Conservation (phyloP, 2,888 invertebrate genomes). For the Chironomus tentans region DNA sequence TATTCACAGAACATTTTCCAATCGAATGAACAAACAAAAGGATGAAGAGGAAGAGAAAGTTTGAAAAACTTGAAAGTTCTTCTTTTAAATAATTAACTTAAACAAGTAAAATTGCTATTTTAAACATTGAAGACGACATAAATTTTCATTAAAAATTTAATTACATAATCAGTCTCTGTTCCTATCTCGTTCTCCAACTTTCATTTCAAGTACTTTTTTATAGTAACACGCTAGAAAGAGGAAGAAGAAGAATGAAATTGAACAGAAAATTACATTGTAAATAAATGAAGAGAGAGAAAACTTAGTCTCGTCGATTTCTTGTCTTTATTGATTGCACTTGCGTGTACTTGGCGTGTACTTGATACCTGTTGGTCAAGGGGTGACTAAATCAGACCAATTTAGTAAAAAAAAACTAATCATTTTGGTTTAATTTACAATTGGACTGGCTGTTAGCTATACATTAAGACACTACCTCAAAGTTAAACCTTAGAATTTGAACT, state of each 20-base stretch:
- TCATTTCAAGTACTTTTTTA: too few species aligned
- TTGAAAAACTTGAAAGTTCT: not conserved
- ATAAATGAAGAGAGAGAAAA: too few species aligned
- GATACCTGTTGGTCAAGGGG: too few species aligned
- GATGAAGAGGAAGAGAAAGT: not conserved
- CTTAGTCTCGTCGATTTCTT: too few species aligned
- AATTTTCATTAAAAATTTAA: conserved; percentile 23
- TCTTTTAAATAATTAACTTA: not conserved
- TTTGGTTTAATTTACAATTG: too few species aligned
- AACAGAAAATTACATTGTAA: not conserved
- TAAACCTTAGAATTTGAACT: too few species aligned
- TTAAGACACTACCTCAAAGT: too few species aligned
- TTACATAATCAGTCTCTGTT: not conserved
- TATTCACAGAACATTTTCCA: too few species aligned
- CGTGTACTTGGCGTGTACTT: not conserved
- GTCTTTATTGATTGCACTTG: not conserved
- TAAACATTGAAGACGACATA: not conserved
- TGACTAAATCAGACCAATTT: too few species aligned
- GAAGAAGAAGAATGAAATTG: not conserved
- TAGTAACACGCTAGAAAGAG: not conserved
- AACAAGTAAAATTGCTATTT: not conserved
- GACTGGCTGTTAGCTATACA: too few species aligned
- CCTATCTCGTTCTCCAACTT: not conserved
- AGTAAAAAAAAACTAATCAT: too few species aligned
- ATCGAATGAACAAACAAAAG: too few species aligned